Conservation (phyloP, 1,140 invertebrate species). For the Colletes latitarsis region DNA sequence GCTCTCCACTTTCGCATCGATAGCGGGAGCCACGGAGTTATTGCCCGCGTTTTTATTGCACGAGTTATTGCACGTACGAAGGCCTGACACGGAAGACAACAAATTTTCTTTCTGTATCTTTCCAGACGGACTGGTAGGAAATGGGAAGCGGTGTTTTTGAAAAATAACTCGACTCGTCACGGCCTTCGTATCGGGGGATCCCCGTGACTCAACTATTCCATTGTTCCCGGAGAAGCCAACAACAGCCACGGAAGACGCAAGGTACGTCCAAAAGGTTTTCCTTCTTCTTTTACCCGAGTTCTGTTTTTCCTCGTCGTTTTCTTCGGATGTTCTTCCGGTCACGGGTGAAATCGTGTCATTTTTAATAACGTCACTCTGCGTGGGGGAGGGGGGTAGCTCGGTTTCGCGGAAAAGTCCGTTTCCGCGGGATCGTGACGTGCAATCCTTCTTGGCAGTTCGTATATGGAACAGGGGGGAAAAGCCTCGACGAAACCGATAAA, state of each 20-base stretch:
- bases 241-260: slow-evolving; percentile 20
- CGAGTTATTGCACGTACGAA: slow-evolving; percentile 74
- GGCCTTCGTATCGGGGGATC: slow-evolving; percentile 26
- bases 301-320: not conserved
- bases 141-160: slow-evolving; percentile 45
- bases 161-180: slow-evolving; percentile 58
- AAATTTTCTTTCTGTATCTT: slow-evolving; percentile 68
- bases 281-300: not conserved
- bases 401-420: not conserved
- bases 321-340: not conserved
- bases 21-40: slow-evolving; percentile 63
- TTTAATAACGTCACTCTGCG: not conserved
- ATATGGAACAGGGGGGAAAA: not conserved
- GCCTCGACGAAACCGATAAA: not conserved
- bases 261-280: slow-evolving; percentile 40
- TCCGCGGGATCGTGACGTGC: no score
- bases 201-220: slow-evolving; percentile 50
- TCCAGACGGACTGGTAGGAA: slow-evolving; percentile 11
- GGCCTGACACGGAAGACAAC: slow-evolving; percentile 64
- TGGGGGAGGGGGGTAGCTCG: not conserved
- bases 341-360: not conserved
- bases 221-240: slow-evolving; percentile 40
- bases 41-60: slow-evolving; percentile 75
- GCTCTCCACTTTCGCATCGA: not conserved
- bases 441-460: not conserved